Evolutionary conservation across 1,140 invertebrate species (phyloP), one percentile per base, ranked within the genome.

Genomic region (Drusus annulatus): DNA sequence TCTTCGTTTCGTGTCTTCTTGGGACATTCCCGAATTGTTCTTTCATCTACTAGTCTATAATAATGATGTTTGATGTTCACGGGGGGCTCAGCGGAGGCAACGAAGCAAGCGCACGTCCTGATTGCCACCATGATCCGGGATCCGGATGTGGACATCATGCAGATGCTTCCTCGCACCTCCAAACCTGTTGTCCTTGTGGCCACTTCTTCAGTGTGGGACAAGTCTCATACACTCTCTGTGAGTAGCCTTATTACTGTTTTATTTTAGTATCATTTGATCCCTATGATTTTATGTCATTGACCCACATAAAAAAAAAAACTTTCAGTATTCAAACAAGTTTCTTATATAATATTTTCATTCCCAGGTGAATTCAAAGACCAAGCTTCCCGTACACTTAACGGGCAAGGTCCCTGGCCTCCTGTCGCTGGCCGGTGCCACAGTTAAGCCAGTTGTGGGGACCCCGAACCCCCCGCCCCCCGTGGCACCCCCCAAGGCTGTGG

Each of bases 111-210:
- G 63, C 94, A 97, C 85, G 91, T 91, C 76, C 91, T 98, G 74
- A 98, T 98, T 79, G 92, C 94, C 54, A 92, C 95, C 16, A 91
- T 98, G 65, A 96, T 98, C 80, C 96, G 97, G 87, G 97, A 98
- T 90, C 96, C 97, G 5, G 97, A 99, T 79, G 95, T 96, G 7
- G 97, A 99, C 87, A 94, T 98, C 82, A 87, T 93, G 80, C 94
- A 96, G 87, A 93, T 98, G 89, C 87, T 98, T 84, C 93, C 94
- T 81, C 91, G 94, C 88, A 90, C 91, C 16, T 90, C 91, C 21
- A 93, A 93, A 78, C 90, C 91, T 80, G 87, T 89, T 36, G 83
- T 88, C 56, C 84, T 91, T 1, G 85, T 89, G 25, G 85, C 88
- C 8, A 85, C 88, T 5, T 88, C 89, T 8, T 89, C 91, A 21